These are phyloP conservation scores for Zaprionus taronus DNA, from an alignment of 1,140 invertebrate species.

Conservation along the genomic window DNA sequence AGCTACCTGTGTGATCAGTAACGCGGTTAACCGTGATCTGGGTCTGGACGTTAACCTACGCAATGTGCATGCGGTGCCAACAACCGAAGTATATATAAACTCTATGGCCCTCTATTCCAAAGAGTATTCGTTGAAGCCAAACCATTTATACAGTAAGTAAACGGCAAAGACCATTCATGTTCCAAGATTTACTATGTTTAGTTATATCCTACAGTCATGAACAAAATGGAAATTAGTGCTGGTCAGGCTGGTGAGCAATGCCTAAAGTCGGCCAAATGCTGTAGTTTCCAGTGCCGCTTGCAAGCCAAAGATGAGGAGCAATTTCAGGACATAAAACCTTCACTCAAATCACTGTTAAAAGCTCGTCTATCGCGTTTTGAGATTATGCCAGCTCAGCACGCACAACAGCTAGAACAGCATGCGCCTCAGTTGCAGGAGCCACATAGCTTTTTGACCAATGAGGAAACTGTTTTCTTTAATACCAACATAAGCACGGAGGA, in stretches of 20 bases:
- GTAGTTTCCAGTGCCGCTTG: conserved; percentile 70
- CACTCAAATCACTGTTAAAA: conserved; percentile 58
- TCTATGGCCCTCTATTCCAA: conserved; percentile 72
- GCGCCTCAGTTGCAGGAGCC: conserved; percentile 51
- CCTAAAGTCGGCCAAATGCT: conserved; percentile 66
- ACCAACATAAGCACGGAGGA: conserved; percentile 77
- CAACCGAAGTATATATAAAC: conserved; percentile 86
- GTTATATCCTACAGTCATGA: conserved; percentile 55
- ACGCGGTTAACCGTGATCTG: conserved; percentile 85
- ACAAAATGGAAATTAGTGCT: conserved; percentile 66
- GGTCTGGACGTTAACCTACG: conserved; percentile 87
- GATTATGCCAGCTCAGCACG: conserved; percentile 56
- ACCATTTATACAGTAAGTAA: conserved; percentile 71
- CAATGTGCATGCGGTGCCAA: conserved; percentile 88
- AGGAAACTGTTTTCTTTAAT: conserved; percentile 78
- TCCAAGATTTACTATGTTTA: background rate
- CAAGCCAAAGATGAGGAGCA: conserved; percentile 35
- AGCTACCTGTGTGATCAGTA: conserved; percentile 85
- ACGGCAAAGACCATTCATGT: background rate
- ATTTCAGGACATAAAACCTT: conserved; percentile 40
- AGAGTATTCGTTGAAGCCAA: conserved; percentile 63
- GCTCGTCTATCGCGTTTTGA: conserved; percentile 60
- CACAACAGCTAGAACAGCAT: conserved; percentile 55
- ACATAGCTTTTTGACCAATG: conserved; percentile 76
- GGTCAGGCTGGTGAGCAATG: conserved; percentile 68